Base-by-base conservation (phyloP, 2,113 vertebrate genomes). In the Narcine bancroftii region DNA sequence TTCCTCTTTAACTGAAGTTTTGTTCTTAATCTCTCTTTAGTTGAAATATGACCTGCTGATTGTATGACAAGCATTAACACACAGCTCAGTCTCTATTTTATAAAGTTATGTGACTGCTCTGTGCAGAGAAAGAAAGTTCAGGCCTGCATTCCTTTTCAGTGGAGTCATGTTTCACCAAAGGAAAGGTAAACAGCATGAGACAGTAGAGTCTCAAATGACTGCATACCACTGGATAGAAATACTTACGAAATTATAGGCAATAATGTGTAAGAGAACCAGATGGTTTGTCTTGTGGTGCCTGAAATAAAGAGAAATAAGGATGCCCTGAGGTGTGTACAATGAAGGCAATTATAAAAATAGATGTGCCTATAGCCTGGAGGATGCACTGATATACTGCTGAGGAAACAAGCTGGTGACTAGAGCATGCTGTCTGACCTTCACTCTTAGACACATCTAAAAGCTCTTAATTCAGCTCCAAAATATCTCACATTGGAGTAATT, bases 331-430 rank as follows among this genome's bases (percentile, higher is more conserved):
- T 98, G 97, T 97, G 97, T 96, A 97, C 96, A 96, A 96, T 96
- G 97, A 98, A 96, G 97, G 97, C 97, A 98, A 98, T 98, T 99
- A 98, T 97, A 97, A 96, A 98, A 98, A 99, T 98, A 98, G 97
- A 99, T 98, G 98, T 96, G 97, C 97, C 97, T 97, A 96, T 94
- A 96, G 97, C 96, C 97, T 97, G 95, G 95, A 96, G 95, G 96
- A 97, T 95, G 96, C 96, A 96, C 96, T 95, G 95, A 94, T 96
- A 97, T 96, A 96, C 96, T 95, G 96, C 96, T 96, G 95, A 95
- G 94, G 96, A 97, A 96, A 96, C 95, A 96, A 96, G 96, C 96
- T 56, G 65, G 53, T 66, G 36, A 96, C 95, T 96, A 96, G 97
- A 98, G 98, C 97, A 98, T 96, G 97, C 96, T 95, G 95, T 94